Base-by-base conservation (phyloP, 2,797 vertebrate genomes). In the Oreortyx pictus region DNA sequence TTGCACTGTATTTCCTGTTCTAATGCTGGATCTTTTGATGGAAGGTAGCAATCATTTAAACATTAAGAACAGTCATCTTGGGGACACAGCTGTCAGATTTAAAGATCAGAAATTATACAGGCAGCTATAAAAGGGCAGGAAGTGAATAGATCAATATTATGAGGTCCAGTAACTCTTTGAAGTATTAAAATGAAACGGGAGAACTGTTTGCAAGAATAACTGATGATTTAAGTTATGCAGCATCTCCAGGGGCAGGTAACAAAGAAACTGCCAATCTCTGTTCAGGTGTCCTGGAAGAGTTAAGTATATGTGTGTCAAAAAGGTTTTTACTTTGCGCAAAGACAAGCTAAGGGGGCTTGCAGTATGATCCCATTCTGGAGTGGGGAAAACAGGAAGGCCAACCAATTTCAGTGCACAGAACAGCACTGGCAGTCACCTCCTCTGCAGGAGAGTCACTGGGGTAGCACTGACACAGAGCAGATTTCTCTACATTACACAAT, bases 81-180 rank as follows among this genome's bases (percentile, higher is more conserved):
- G 94, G 95, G 91, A 96, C 86, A 79, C 37, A 91, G 88, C 64
- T 95, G 92, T 94, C 95, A 95, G 89, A 93, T 90, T 96, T 95
- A 96, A 96, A 86, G 91, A 94, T 90, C 89, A 84, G 86, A 92
- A 96, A 95, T 97, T 97, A 97, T 82, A 97, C 24, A 94, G 94
- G 90, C 94, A 97, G 94, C 96, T 96, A 60, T 97, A 97, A 97
- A 97, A 92, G 77, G 86, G 92, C 43, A 86, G 91, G 89, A 94
- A 96, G 88, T 93, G 94, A 96, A 95, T 96, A 95, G 92, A 95
- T 95, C 95, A 96, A 92, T 95, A 96, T 96, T 97, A 95, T 1
- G 83, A 97, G 90, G 76, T 86, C 94, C 91, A 97, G 88, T 93
- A 96, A 96, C 90, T 96, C 96, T 94, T 76, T 43, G 39, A 94